Evolutionary conservation across 2,113 vertebrate genomes (phyloP).

Genomic region (Cyphomyrus discorhynchus): DNA sequence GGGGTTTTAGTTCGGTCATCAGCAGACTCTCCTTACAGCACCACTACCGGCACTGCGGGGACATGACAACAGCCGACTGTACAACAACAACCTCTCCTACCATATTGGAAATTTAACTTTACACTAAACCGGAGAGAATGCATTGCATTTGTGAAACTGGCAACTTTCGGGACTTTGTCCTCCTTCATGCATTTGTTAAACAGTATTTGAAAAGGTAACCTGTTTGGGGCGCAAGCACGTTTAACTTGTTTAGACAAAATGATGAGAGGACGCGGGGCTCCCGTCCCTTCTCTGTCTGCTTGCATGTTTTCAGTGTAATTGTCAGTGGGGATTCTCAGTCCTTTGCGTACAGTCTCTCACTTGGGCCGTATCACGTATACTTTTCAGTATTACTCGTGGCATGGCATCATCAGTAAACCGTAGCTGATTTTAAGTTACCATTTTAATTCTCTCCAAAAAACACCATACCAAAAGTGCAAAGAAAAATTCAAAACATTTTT

Average conservation of each 20-base stretch:
- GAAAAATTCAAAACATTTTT: background rate
- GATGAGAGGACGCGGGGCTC: background rate
- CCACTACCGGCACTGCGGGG: slow-evolving; percentile 84
- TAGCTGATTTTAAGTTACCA: background rate
- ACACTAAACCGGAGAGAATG: slow-evolving; percentile 24
- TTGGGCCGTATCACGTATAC: background rate
- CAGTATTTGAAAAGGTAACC: background rate
- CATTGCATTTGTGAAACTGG: slow-evolving; percentile 1
- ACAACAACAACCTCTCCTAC: slow-evolving; percentile 83
- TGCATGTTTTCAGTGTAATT: background rate
- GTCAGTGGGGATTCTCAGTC: slow-evolving; percentile 1
- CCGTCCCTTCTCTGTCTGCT: background rate
- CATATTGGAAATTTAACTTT: slow-evolving; percentile 73
- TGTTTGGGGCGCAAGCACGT: background rate
- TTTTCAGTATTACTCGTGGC: background rate
- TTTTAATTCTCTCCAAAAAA: background rate
- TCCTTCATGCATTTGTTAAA: background rate
- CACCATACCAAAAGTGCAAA: background rate
- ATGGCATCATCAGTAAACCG: background rate
- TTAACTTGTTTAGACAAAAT: background rate
- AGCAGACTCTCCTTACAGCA: slow-evolving; percentile 81
- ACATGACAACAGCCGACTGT: slow-evolving; percentile 78
- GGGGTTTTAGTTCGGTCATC: slow-evolving; percentile 63
- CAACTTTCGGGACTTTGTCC: background rate
- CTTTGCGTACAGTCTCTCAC: background rate